phyloP scores from a whole-genome alignment of 2,797 vertebrate genomes.

The Ctenochaetus hawaiiensis region DNA sequence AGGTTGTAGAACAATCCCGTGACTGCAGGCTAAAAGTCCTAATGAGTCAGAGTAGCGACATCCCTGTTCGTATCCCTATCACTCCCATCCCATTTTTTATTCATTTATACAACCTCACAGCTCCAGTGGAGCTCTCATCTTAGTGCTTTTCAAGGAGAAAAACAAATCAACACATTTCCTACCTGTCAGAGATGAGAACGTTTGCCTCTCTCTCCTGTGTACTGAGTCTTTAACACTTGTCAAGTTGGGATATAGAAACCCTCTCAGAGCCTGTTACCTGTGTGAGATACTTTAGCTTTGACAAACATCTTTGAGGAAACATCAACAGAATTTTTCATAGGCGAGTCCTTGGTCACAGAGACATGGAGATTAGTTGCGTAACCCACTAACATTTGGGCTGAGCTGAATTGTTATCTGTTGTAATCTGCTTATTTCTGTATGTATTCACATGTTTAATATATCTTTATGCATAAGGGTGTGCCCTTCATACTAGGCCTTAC shows the following conservation, averaged over 20 bases:
- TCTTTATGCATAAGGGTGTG: not conserved
- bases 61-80: constrained; percentile 34
- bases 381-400: not conserved
- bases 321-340: constrained; percentile 28
- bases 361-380: not conserved
- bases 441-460: not conserved
- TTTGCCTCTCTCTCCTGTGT: constrained; percentile 52
- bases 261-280: constrained; percentile 32
- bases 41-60: constrained; percentile 40
- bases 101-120: constrained; percentile 39
- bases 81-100: constrained; percentile 33
- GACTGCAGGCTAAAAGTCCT: constrained; percentile 32
- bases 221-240: constrained; percentile 70
- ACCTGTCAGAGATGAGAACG: constrained; percentile 62
- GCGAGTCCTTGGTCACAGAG: not conserved
- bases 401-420: not conserved
- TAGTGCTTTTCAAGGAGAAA: constrained; percentile 50
- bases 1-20: not conserved
- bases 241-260: constrained; percentile 47
- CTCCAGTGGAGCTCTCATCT: constrained; percentile 41
- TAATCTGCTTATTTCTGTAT: not conserved
- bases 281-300: constrained; percentile 42
- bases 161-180: constrained; percentile 66
- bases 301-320: constrained; percentile 40
- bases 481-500: not conserved